Evolutionary conservation across 1,140 invertebrate genomes (phyloP), one percentile per base, ranked within the genome.

Genomic region (Megathymus violae): DNA sequence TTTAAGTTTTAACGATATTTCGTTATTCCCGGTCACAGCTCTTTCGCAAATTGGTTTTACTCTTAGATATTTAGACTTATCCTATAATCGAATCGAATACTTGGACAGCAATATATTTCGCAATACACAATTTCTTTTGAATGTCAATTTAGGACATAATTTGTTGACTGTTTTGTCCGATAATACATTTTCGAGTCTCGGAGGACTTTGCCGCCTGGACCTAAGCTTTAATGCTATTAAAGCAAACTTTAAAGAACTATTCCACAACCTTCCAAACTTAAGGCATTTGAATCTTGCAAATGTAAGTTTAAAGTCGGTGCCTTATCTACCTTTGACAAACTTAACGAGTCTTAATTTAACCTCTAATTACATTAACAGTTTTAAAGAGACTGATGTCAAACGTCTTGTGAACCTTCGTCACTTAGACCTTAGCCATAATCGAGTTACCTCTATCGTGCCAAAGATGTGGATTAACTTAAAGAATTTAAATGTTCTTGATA

Each of bases 241-340:
- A 67, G 96, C 96, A 36, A 97, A 97, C 87, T 96, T 97, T 75
- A 97, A 97, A 72, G 96, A 97, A 84, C 92, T 97, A n/a, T 97
- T 97, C 74, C 95, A 97, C 76, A 97, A 97, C 83, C 93, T 97
- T 10, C 96, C 96, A 22, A 95, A 95, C 67, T 90, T 97, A 19
- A 94, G 95, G 77, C 92, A 94, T 77, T 92, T 98, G 50, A 95
- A 94, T 79, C 87, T 97, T 65, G 94, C 94, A 41, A 94, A 93
- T 78, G 95, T 95, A 78, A 95, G 95, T 27, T 93, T 97, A 56
- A 94, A 92, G 71, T 93, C 93, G 19, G 92, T 96, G 61, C 97
- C 97, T 31, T 88, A 93, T 72, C 90, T 97, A 61, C 95, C 95
- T 48, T 86, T 97, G 22, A 93, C 93, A 0, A 95, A 95, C 82